phyloP scores from a whole-genome alignment of 2,888 invertebrate species.

The Scrobipalpa costella region DNA sequence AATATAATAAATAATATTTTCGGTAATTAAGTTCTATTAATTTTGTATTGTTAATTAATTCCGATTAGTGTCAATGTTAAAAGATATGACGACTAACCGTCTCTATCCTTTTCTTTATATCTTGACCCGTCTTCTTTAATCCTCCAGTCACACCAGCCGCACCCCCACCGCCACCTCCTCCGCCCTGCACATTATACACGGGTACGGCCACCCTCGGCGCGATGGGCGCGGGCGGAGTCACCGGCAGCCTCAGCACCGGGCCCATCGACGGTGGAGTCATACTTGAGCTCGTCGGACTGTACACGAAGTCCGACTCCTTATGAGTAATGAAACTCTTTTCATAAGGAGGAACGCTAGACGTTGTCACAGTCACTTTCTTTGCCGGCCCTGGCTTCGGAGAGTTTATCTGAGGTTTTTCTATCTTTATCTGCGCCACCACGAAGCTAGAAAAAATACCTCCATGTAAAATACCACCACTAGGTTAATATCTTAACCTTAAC shows the following conservation, averaged over 20 bases:
- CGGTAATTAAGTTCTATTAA: background rate
- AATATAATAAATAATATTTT: no score
- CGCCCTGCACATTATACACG: conserved; percentile 6
- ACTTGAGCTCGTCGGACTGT: background rate
- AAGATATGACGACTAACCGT: background rate
- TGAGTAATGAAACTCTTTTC: background rate
- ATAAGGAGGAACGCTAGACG: background rate
- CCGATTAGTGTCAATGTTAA: conserved; percentile 23
- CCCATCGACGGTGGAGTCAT: background rate
- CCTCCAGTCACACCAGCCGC: no score
- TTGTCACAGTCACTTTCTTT: background rate
- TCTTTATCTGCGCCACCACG: background rate
- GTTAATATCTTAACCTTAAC: conserved; percentile 17
- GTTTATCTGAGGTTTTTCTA: background rate
- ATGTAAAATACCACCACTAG: background rate
- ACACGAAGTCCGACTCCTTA: background rate
- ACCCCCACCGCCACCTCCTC: no score
- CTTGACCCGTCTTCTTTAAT: conserved; percentile 7
- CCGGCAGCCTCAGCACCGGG: conserved; percentile 15
- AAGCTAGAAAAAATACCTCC: conserved; percentile 24
- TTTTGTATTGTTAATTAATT: conserved; percentile 7
- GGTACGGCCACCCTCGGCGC: background rate
- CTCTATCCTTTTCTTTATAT: conserved; percentile 13
- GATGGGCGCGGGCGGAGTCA: background rate
- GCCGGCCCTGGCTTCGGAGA: background rate